phyloP scores from a whole-genome alignment of 2,797 vertebrate species.

The Phataginus tetradactyla region DNA sequence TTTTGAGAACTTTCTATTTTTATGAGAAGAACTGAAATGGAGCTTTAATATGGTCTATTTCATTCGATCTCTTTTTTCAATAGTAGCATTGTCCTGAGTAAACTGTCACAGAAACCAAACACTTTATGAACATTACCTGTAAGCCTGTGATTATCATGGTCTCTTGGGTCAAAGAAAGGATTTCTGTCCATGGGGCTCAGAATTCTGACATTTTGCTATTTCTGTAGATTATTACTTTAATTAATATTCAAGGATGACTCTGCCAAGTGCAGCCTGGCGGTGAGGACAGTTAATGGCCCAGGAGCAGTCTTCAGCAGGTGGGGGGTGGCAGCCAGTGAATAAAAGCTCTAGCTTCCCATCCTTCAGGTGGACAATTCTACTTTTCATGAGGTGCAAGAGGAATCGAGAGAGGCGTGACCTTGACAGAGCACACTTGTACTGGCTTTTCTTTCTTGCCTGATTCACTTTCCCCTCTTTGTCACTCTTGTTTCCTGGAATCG shows the following conservation, averaged over 20 bases:
- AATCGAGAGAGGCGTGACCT: neutral
- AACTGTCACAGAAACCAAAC: neutral
- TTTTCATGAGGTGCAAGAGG: neutral
- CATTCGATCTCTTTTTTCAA: neutral
- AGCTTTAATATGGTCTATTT: neutral
- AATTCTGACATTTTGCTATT: neutral
- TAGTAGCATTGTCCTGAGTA: neutral
- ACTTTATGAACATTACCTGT: neutral
- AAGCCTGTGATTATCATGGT: neutral
- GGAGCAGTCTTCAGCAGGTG: neutral
- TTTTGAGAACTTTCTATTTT: neutral
- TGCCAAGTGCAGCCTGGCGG: neutral
- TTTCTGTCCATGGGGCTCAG: neutral
- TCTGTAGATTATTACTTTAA: neutral
- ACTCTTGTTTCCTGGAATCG: neutral
- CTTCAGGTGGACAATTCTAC: neutral
- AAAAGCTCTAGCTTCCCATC: neutral
- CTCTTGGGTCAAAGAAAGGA: neutral
- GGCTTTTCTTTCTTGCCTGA: neutral
- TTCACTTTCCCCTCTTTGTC: neutral
- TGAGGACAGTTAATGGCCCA: neutral
- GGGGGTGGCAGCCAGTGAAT: neutral
- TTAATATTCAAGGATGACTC: neutral
- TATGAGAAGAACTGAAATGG: neutral
- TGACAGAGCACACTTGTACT: neutral